Evolutionary conservation across 2,113 vertebrate genomes (phyloP).

Genomic region (Chaenocephalus aceratus): DNA sequence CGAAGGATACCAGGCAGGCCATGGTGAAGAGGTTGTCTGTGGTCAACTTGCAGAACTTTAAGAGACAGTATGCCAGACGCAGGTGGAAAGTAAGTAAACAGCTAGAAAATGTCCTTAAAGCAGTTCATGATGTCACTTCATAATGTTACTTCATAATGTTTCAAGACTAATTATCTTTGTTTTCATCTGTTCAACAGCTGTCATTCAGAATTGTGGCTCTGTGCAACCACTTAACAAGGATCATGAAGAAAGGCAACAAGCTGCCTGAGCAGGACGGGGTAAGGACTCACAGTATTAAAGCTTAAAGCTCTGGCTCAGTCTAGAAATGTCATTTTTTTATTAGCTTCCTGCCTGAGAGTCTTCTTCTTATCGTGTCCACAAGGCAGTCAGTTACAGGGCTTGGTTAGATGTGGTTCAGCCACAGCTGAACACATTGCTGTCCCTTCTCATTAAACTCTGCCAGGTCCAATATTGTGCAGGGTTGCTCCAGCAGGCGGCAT

Average conservation of each 20-base stretch:
- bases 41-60: slow-evolving; percentile 96
- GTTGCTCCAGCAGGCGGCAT: no score
- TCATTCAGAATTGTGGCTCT: slow-evolving; percentile 92
- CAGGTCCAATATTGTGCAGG: no score
- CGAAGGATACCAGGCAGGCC: slow-evolving; percentile 88
- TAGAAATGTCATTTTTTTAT: neutral
- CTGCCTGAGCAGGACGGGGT: slow-evolving; percentile 79
- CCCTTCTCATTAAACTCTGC: no score
- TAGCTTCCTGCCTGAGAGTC: rapidly evolving
- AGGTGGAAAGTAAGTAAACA: slow-evolving; percentile 91
- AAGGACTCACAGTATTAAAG: slow-evolving; percentile 37
- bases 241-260: slow-evolving; percentile 87
- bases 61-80: slow-evolving; percentile 90
- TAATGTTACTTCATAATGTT: neutral
- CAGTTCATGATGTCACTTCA: neutral
- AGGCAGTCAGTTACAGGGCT: no score
- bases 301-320: neutral
- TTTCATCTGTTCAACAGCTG: slow-evolving; percentile 81
- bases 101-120: neutral
- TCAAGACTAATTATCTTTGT: neutral
- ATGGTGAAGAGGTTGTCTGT: slow-evolving; percentile 91
- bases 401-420: no score
- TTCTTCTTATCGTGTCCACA: no score
- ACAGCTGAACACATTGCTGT: no score
- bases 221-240: slow-evolving; percentile 94